These are phyloP conservation scores for Drosophila sp. DNA, from an alignment of 1,140 invertebrate genomes.

Conservation along the genomic window DNA sequence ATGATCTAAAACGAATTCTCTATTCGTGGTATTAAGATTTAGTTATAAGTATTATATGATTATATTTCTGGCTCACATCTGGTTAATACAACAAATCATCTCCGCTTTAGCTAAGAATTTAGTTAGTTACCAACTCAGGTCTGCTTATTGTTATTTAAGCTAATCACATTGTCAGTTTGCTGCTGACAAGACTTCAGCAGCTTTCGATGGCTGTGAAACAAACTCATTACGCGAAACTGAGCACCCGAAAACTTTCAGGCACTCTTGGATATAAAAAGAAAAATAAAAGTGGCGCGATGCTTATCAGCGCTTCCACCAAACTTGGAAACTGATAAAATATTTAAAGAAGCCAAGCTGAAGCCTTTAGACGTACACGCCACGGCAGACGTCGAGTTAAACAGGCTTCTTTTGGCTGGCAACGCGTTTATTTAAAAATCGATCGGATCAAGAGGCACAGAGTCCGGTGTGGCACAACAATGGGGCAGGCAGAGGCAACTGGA, in stretches of 20 bases:
- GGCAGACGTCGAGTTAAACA: slow-evolving; percentile 20
- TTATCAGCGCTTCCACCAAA: slow-evolving; percentile 79
- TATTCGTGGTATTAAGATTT: too few species aligned
- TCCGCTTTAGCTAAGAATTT: background rate
- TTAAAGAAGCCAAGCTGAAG: slow-evolving; percentile 47
- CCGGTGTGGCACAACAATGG: slow-evolving; percentile 63
- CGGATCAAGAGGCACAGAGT: slow-evolving; percentile 58
- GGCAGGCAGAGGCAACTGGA: slow-evolving; percentile 15
- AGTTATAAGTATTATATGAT: too few species aligned
- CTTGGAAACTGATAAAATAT: slow-evolving; percentile 76
- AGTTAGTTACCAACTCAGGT: background rate
- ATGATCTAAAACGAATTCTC: too few species aligned
- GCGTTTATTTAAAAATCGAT: slow-evolving; percentile 76
- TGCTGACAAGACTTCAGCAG: slow-evolving; percentile 49
- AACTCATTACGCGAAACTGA: slow-evolving; percentile 70
- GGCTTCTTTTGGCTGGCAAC: slow-evolving; percentile 33
- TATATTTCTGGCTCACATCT: too few species aligned
- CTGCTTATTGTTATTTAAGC: background rate
- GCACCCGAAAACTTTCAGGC: slow-evolving; percentile 19
- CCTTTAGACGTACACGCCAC: slow-evolving; percentile 1
- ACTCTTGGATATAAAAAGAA: background rate
- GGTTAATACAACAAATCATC: too few species aligned
- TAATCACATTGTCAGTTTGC: slow-evolving; percentile 72
- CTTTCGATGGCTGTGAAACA: slow-evolving; percentile 69
- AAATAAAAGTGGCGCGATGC: slow-evolving; percentile 60